Conservation (phyloP, 2,797 vertebrate genomes). For the Neopelma chrysocephalum region DNA sequence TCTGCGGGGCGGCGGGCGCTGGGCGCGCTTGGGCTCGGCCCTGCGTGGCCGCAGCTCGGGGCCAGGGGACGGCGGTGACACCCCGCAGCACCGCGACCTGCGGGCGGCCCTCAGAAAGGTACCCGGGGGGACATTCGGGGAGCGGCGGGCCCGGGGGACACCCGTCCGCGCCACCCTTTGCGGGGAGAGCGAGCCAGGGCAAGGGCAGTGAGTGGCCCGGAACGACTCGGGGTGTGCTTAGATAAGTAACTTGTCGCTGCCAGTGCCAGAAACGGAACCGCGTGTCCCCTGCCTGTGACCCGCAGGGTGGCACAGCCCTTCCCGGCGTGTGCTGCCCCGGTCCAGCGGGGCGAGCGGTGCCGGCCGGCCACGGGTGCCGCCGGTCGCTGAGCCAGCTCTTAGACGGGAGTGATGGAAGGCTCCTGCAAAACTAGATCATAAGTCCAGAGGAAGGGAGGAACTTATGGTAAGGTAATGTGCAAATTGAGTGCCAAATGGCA, state of each 20-base stretch:
- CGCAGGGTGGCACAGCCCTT: not conserved
- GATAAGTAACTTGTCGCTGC: not conserved
- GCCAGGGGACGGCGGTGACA: slow-evolving; percentile 63
- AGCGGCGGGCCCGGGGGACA: not conserved
- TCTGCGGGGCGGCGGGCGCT: not conserved
- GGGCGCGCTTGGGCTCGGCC: not conserved
- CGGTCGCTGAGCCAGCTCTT: fast-evolving
- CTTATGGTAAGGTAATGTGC: fast-evolving
- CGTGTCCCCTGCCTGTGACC: fast-evolving
- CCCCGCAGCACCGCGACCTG: slow-evolving; percentile 72
- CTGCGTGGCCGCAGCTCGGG: not conserved
- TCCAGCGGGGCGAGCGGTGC: too few relatives aligned
- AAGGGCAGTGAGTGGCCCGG: not conserved
- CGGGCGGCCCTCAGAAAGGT: slow-evolving; percentile 81
- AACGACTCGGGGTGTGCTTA: not conserved
- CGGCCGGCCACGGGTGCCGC: not conserved
- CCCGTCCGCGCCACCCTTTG: not conserved
- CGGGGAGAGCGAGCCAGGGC: not conserved
- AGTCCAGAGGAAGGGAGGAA: not conserved
- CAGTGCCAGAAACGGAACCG: not conserved
- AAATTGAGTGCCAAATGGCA: fast-evolving
- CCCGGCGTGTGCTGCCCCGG: not conserved
- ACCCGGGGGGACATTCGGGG: not conserved
- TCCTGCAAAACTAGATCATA: fast-evolving
- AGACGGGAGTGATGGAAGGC: fast-evolving